Evolutionary conservation across 2,888 invertebrate genomes (phyloP), one percentile per base, ranked within the genome.

Genomic region (Archips xylosteana): DNA sequence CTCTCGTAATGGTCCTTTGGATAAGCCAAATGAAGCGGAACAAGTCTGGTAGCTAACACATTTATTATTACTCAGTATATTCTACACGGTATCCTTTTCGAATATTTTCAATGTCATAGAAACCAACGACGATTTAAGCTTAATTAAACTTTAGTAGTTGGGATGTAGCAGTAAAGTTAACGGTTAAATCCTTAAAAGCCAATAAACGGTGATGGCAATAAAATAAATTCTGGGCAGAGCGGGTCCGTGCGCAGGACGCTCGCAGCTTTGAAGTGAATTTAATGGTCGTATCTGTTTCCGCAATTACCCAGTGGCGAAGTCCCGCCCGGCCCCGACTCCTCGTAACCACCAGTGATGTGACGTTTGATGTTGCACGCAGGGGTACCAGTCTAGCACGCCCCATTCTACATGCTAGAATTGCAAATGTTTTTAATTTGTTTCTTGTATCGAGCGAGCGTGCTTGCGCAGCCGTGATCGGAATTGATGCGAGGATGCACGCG

Each of bases 241-340:
- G 15, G 15, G 49, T 49, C n/a, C 15, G 32, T 23, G 34, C 49
- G 64, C 66, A 54, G 54, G 65, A 54, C 66, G 64, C 45, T 67
- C 57, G 47, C 45, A 15, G 54, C 74, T 74, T 69, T 74, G 70
- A 74, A 70, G 69, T 72, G 2, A 71, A 66, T 57, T 74, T 74
- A 65, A 74, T 61, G 60, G 60, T 60, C 60, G 23, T 62, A 45
- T 59, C 65, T 51, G 65, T 61, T 70, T 74, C 69, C 70, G 69
- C 64, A 70, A 70, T 74, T 70, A 74, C 45, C 51, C 45, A 45
- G 64, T 39, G 32, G 65, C 32, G 57, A 57, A 32, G 57, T 32
- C 12, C 57, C 15, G n/a, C 49, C 51, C 15, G 54, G 15, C 57
- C 57, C 32, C 32, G 32, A 32, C 57, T 15, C 73, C 57, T 23